phyloP scores from a whole-genome alignment of 2,797 vertebrate genomes.

The Prionace glauca region DNA sequence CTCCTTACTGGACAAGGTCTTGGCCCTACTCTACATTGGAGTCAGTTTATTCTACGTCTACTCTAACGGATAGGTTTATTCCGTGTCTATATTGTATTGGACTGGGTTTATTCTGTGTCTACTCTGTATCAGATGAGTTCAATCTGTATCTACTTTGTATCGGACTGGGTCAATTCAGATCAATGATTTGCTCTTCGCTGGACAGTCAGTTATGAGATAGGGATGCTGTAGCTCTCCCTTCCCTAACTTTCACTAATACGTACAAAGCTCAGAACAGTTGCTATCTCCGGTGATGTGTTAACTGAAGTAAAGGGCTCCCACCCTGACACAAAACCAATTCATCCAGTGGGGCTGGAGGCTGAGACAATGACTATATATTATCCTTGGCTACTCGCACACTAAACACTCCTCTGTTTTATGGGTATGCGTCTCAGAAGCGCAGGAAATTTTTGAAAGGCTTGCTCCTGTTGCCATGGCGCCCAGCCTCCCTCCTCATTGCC shows the following conservation, averaged over 20 bases:
- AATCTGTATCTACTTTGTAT: background rate
- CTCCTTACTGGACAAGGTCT: background rate
- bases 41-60: too few relatives aligned
- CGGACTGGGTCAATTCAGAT: background rate
- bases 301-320: background rate
- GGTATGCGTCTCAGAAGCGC: background rate
- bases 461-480: conserved; percentile 70
- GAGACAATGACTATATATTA: conserved; percentile 8
- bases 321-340: background rate
- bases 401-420: background rate
- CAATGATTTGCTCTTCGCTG: too few relatives aligned
- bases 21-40: background rate
- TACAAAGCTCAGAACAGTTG: background rate
- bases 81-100: too few relatives aligned
- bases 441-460: conserved; percentile 44
- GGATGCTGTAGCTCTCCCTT: background rate
- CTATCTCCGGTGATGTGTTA: background rate
- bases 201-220: background rate
- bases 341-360: background rate
- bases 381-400: background rate
- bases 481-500: conserved; percentile 49
- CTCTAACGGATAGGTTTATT: too few relatives aligned
- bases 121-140: background rate
- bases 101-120: background rate
- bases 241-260: background rate